A percentile compares a stretch with the other conserved stretches of the same genome.
Conservation (phyloP, 2,888 invertebrate species). For the Petrolisthes cinctipes region DNA sequence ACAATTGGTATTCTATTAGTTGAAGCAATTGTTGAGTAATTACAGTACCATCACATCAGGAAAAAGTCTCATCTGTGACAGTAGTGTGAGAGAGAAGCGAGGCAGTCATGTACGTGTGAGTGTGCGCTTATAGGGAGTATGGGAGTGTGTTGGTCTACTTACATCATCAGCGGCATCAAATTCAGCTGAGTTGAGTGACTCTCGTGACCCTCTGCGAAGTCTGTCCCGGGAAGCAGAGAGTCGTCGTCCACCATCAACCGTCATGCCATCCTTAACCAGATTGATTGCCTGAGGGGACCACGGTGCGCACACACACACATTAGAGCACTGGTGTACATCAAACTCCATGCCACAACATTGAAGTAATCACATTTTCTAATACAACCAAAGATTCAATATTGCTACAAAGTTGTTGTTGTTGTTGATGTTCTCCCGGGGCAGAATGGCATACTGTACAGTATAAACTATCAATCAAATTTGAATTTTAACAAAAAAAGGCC, state of each 20-base stretch:
- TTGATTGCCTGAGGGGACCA: constrained; percentile 56
- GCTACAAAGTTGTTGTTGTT: constrained; percentile 30
- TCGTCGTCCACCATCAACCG: constrained; percentile 34
- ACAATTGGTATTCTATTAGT: no score
- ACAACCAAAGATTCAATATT: constrained; percentile 9
- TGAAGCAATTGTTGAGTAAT: no score
- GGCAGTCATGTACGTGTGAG: constrained; percentile 54
- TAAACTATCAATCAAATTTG: constrained; percentile 21
- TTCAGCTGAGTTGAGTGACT: constrained; percentile 58
- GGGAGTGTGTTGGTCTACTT: constrained; percentile 50
- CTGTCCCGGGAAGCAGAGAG: constrained; percentile 51
- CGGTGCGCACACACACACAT: constrained; percentile 49
- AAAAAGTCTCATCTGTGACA: no score
- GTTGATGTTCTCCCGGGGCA: no score
- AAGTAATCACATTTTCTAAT: neutral
- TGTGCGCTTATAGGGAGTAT: constrained; percentile 55
- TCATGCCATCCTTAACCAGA: constrained; percentile 55
- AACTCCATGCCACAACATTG: constrained; percentile 35
- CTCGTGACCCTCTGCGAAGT: constrained; percentile 54
- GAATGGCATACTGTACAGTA: constrained; percentile 20
- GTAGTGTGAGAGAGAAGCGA: no score
- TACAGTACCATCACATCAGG: no score
- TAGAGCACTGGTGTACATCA: constrained; percentile 44
- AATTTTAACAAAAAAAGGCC: neutral
- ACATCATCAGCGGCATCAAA: constrained; percentile 56